Evolutionary conservation across 2,113 vertebrate species (phyloP).

Genomic region (Gymnarchus niloticus): DNA sequence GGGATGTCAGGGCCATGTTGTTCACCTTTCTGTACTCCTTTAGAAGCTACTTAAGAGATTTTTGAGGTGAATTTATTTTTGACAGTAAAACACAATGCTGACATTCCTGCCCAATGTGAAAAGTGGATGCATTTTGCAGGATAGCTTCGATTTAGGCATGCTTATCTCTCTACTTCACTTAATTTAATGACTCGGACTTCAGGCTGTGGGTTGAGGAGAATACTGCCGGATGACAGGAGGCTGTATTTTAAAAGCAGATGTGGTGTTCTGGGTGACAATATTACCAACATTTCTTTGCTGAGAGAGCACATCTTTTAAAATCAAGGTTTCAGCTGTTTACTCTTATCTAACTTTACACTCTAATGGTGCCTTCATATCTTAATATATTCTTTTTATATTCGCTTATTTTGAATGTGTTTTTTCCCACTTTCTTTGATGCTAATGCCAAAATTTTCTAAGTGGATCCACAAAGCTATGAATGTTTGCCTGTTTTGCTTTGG

Average conservation of each 20-base stretch:
- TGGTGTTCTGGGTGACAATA: background rate
- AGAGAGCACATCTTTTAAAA: background rate
- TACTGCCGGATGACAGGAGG: background rate
- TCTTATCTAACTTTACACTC: background rate
- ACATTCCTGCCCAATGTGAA: slow-evolving; percentile 11
- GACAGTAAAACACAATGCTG: slow-evolving; percentile 22
- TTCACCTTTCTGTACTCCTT: slow-evolving; percentile 18
- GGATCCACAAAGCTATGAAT: background rate
- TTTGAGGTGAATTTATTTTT: slow-evolving; percentile 25
- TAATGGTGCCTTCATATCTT: background rate
- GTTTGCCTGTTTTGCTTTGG: background rate
- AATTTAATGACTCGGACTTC: background rate
- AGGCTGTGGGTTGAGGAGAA: background rate
- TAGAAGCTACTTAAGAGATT: slow-evolving; percentile 24
- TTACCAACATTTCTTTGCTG: background rate
- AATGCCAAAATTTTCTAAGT: background rate
- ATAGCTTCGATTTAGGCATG: background rate
- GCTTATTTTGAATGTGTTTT: too few species aligned
- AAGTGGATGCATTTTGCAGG: background rate
- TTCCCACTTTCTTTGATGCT: background rate
- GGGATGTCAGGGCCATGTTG: slow-evolving; percentile 15
- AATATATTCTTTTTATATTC: background rate
- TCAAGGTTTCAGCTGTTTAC: background rate
- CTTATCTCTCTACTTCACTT: background rate
- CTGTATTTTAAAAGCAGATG: background rate